Evolutionary conservation across 2,888 invertebrate species (phyloP), one percentile per base, ranked within the genome.

Genomic region (Brassicogethes aeneus): DNA sequence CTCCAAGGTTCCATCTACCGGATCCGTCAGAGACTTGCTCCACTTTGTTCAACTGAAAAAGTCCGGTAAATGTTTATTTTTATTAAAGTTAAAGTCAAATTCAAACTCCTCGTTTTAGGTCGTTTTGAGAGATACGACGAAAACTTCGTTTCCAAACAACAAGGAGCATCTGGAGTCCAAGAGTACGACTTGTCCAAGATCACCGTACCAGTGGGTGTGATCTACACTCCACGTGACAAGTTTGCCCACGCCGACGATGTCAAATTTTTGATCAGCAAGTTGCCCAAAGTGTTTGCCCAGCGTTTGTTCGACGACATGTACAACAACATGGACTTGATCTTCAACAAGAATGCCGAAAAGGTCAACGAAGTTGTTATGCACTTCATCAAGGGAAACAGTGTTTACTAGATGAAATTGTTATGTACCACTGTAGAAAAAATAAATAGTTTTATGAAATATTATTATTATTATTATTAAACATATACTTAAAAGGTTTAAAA

Each of bases 261-360:
- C 0, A 55, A 67, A 15, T 65, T 50, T 46, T 51, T 76, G 15
- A 60, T 66, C n/a, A 47, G 50, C 23, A 63, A 70, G 54, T 56
- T 77, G 1, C 64, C 67, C 16, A 61, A 47, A 3, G 51, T 52
- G 7, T 44, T 42, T 5, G 71, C 68, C 46, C 60, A 68, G 52
- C 72, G 76, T 0, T 66, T 70, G 0, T 49, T 71, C 36, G 49
- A 62, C 2, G 63, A 70, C 40, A 75, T 74, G 54, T 75, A 73
- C 50, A 78, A 77, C 51, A 78, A 79, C 54, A 56, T 78, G 34
- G 79, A 79, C 54, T 75, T 77, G 49, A 65, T 78, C 2, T 76
- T 32, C 12, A 12, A 5, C 23, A 23, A 23, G 23, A 10, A 23
- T 23, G 23, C 10, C 10, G 23, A 23, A 23, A 23, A 10, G 23